Evolutionary conservation across 2,797 vertebrate species (phyloP), one percentile per base, ranked within the genome.

Genomic region (Kryptopterus vitreolus): DNA sequence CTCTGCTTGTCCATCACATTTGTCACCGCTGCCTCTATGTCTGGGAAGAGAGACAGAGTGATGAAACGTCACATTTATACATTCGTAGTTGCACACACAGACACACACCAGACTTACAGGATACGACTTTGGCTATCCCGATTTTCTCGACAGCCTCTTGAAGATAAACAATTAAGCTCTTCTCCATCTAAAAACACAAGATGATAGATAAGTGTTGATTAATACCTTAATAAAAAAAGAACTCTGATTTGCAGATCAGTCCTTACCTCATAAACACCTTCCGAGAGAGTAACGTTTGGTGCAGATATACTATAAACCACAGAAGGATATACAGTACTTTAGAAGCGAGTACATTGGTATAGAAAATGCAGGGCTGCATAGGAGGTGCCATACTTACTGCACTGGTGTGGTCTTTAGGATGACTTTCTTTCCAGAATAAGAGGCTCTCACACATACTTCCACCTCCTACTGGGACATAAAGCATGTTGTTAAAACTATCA

Each of bases 1-100:
- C 95, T 91, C 87, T 95, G 96, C 84, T 88, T 93, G 91, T 96
- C 89, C 92, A 97, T 81, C 81, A 96, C 24, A 0, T 88, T 83
- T 13, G 94, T 96, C 22, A 96, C 53, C 61, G 84, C 87, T 3
- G 55, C 31, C 82, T 90, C 92, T 0, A 96, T 84, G 84, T 91
- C 96, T 97, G 6, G 89, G 78, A 24, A 88, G 78, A 43, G 77
- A 3, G 58, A 68, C 52, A 69, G 29, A 55, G 0, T 55, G 29
- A n/a, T n/a, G n/a, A 55, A 65, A 43, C 57, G 31, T 22, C 13
- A 65, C 24, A 72, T 72, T 57, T 31, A 77, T 24, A 74, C 26
- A 50, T 62, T 68, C 53, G 75, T 55, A 71, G 46, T 74, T 55
- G 57, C 24, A 70, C 76, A 74, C 22, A 52, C 18, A 59, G 16